A percentile compares a stretch with the other conserved stretches of the same genome.
These are phyloP conservation scores for Siniperca obscura DNA, from an alignment of 2,797 vertebrate species.

Conservation along the genomic window DNA sequence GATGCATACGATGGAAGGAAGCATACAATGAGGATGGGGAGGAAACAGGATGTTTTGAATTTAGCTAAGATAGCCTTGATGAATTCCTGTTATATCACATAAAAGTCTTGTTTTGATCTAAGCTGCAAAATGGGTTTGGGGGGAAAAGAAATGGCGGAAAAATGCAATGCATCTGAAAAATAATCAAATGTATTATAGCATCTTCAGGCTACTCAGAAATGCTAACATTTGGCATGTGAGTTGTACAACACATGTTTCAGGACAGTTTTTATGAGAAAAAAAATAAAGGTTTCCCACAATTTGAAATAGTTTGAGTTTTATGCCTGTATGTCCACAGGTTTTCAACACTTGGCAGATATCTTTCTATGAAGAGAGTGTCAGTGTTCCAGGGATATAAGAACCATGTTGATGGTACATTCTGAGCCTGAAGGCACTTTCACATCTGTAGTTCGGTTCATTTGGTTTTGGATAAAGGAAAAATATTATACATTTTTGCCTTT, in stretches of 20 bases:
- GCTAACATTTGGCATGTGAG: not conserved
- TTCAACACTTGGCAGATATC: not conserved
- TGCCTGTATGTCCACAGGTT: not conserved
- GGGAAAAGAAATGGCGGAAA: not conserved
- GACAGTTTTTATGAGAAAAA: not conserved
- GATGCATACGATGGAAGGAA: constrained; percentile 40
- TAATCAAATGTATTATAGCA: too few species aligned
- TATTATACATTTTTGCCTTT: not conserved
- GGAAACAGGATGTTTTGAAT: constrained; percentile 52
- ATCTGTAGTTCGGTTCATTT: not conserved
- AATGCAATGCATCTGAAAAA: not conserved
- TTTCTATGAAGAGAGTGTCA: not conserved
- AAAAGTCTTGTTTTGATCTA: constrained; percentile 4
- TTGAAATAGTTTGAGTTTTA: not conserved
- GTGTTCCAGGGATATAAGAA: not conserved
- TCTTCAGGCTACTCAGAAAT: not conserved
- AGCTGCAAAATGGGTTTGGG: not conserved
- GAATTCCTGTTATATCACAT: constrained; percentile 1
- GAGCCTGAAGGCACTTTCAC: not conserved
- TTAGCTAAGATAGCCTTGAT: constrained; percentile 20
- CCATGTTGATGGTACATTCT: too few species aligned
- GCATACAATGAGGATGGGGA: constrained; percentile 20
- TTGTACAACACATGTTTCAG: not conserved
- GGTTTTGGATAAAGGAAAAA: not conserved
- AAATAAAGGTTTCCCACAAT: too few species aligned